Base-by-base conservation (phyloP, 2,797 vertebrate genomes). In the Eptatretus atami region DNA sequence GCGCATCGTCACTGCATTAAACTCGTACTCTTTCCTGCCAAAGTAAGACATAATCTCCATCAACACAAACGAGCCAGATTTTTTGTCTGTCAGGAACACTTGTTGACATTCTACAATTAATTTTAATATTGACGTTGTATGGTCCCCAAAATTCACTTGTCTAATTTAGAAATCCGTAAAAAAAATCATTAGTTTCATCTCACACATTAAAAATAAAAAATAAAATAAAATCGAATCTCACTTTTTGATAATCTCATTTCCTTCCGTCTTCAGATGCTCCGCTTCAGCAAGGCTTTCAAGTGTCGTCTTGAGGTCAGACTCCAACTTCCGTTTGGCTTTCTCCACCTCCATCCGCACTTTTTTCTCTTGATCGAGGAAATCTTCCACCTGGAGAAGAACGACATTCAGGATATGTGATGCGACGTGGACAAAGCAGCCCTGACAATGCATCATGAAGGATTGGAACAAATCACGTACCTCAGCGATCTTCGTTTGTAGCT, bases 311-410 rank as follows among this genome's bases (percentile, higher is more conserved):
- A 80, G 68, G 69, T 78, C 76, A 10, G 65, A 63, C 65, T 80
- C 76, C 52, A 75, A 73, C 70, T 80, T 81, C 64, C 70, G 67
- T 25, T 70, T 68, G 53, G 69, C 71, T 67, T 80, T 79, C 70
- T 80, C 74, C 54, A 74, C 74, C 69, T 82, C 78, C 0, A 66
- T 69, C 1, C 73, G 69, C 63, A 77, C 79, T 67, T 75, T 76
- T 69, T 80, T 80, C 72, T 79, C 76, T 70, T 79, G 71, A 67
- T 80, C 74, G 70, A 71, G 75, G 63, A 73, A 78, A 69, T 76
- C 73, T 64, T 79, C 73, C 63, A 75, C 67, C 71, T 77, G 66
- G 66, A 63, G 66, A 64, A 69, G 66, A 65, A n/a, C 15, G 6
- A 44, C 31, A 44, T 44, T 44, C 31, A 44, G 31, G 31, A 44